Evolutionary conservation across 2,888 invertebrate genomes (phyloP).

Genomic region (Cephus spinipes): DNA sequence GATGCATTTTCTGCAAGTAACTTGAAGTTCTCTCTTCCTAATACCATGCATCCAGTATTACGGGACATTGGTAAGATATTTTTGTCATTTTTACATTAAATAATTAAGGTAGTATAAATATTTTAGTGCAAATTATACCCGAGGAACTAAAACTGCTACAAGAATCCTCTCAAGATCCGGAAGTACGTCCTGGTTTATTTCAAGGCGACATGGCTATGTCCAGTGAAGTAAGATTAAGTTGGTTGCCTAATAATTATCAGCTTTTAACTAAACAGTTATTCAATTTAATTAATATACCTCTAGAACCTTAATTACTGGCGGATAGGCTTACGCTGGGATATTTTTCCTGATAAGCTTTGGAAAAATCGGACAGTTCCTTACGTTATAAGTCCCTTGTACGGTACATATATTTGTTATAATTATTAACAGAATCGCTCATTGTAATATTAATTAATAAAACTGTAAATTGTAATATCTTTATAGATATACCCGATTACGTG

Average conservation of each 20-base stretch:
- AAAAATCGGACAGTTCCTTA: slow-evolving; percentile 75
- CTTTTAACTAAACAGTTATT: not conserved
- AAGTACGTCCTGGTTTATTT: slow-evolving; percentile 75
- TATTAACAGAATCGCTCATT: not conserved
- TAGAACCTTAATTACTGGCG: slow-evolving; percentile 72
- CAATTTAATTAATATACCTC: slow-evolving; percentile 13
- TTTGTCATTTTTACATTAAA: slow-evolving; percentile 15
- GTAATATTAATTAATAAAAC: not conserved
- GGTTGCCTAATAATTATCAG: not conserved
- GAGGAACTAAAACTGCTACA: slow-evolving; percentile 35
- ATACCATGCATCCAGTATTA: slow-evolving; percentile 66
- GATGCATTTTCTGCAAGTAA: slow-evolving; percentile 15
- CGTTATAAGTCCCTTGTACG: slow-evolving; percentile 73
- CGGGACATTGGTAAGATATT: slow-evolving; percentile 65
- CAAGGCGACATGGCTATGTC: slow-evolving; percentile 79
- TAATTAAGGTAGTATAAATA: not conserved
- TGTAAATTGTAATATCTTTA: slow-evolving; percentile 30
- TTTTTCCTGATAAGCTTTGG: slow-evolving; percentile 75
- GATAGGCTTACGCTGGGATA: slow-evolving; percentile 74
- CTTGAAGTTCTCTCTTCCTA: slow-evolving; percentile 55
- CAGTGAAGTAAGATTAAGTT: slow-evolving; percentile 62
- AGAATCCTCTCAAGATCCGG: slow-evolving; percentile 70
- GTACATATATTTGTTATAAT: slow-evolving; percentile 50
- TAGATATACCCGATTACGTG: slow-evolving; percentile 71
- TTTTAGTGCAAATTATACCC: slow-evolving; percentile 29